Conservation (phyloP, 2,797 vertebrate genomes). For the Anas bernieri region DNA sequence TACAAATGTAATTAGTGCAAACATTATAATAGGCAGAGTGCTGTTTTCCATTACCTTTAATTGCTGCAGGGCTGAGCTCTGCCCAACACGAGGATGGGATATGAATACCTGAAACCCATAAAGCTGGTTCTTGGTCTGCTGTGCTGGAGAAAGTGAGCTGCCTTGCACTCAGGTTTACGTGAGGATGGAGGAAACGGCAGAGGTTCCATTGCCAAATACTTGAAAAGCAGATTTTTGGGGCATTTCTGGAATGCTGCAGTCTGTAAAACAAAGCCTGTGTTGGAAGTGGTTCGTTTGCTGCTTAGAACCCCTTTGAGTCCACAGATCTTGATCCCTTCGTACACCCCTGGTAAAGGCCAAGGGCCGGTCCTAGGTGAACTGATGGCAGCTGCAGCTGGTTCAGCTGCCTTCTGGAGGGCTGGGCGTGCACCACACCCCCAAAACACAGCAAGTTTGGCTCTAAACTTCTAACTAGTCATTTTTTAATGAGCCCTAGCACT, state of each 20-base stretch:
- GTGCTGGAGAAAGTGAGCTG: not conserved
- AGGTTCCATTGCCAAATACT: not conserved
- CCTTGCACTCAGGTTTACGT: accelerated
- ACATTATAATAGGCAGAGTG: not conserved
- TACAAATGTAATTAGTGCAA: not conserved
- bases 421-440: too few relatives aligned
- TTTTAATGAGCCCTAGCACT: accelerated
- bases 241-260: not conserved
- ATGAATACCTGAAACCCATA: not conserved
- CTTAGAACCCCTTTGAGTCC: not conserved
- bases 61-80: not conserved
- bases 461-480: not conserved
- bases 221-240: not conserved
- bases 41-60: not conserved
- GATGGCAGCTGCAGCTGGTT: not conserved
- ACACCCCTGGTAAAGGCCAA: not conserved
- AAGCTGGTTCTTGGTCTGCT: not conserved
- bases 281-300: not conserved
- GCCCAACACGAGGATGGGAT: not conserved
- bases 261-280: not conserved
- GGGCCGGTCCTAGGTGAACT: not conserved
- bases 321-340: not conserved
- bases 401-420: not conserved
- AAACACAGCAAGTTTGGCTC: not conserved
- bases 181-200: not conserved